Conservation (phyloP, 2,797 vertebrate genomes). For the Halcyon badia region DNA sequence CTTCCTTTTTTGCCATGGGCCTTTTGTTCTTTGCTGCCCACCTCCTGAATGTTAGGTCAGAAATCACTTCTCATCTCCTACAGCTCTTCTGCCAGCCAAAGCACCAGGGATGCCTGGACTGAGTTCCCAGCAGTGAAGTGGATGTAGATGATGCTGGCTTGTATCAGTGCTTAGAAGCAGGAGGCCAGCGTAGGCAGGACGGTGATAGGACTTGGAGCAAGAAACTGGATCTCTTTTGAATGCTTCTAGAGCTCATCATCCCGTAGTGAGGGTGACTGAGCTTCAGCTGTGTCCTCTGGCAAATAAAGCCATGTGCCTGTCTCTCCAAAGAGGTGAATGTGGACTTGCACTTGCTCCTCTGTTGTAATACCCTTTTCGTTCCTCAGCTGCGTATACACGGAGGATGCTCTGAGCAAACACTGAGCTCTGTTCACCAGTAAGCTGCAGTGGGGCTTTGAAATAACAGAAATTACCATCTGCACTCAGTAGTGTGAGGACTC, state of each 20-base stretch:
- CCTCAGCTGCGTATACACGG: neutral
- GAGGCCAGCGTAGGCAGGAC: neutral
- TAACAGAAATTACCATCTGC: neutral
- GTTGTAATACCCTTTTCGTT: neutral
- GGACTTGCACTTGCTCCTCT: neutral
- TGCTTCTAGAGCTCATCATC: neutral
- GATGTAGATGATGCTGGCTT: neutral
- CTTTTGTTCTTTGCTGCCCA: neutral
- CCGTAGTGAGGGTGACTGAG: neutral
- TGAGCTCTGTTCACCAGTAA: neutral
- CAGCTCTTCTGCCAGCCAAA: neutral
- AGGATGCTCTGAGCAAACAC: neutral
- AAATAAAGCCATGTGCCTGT: neutral
- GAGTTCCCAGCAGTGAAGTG: neutral
- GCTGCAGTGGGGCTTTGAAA: conserved; percentile 18
- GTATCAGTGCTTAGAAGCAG: neutral
- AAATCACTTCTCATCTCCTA: neutral
- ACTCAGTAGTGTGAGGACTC: neutral
- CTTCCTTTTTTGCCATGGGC: neutral
- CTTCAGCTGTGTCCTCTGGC: neutral
- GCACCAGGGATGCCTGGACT: neutral
- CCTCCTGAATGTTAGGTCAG: neutral
- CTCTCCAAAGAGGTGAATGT: neutral
- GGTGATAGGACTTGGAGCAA: neutral
- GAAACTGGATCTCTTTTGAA: neutral